Evolutionary conservation across 2,797 vertebrate species (phyloP).

Genomic region (Semaprochilodus insignis): DNA sequence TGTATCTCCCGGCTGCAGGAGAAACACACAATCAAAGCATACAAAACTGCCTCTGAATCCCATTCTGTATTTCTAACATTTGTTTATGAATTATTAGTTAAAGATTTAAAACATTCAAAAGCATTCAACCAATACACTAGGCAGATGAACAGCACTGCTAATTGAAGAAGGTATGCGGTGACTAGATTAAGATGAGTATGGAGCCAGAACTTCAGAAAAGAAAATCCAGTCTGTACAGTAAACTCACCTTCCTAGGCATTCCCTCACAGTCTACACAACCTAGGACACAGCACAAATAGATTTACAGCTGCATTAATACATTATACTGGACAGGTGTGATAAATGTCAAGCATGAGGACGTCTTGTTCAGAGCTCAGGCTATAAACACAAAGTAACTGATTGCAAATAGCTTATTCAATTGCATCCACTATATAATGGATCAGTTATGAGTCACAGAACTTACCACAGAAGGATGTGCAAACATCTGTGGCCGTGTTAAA

Average conservation of each 20-base stretch:
- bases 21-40: neutral
- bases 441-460: neutral
- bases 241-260: constrained; percentile 75
- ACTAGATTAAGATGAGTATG: too few species aligned
- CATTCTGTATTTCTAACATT: neutral
- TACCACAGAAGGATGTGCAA: constrained; percentile 83
- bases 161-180: too few species aligned
- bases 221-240: neutral
- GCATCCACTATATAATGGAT: neutral
- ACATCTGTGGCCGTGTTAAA: constrained; percentile 69
- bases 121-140: too few species aligned
- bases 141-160: too few species aligned
- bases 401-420: neutral
- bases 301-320: neutral
- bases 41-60: neutral
- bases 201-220: too few species aligned
- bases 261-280: constrained; percentile 84
- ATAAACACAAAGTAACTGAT: neutral
- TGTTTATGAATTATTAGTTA: neutral
- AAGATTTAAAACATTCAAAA: neutral
- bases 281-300: constrained; percentile 55
- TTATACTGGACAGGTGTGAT: too few species aligned
- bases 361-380: too few species aligned
- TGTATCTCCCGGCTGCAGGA: constrained; percentile 78
- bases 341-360: too few species aligned